A percentile compares a stretch with the other conserved stretches of the same genome.
phyloP scores from a whole-genome alignment of 2,797 vertebrate species.

The Coilia nasus region DNA sequence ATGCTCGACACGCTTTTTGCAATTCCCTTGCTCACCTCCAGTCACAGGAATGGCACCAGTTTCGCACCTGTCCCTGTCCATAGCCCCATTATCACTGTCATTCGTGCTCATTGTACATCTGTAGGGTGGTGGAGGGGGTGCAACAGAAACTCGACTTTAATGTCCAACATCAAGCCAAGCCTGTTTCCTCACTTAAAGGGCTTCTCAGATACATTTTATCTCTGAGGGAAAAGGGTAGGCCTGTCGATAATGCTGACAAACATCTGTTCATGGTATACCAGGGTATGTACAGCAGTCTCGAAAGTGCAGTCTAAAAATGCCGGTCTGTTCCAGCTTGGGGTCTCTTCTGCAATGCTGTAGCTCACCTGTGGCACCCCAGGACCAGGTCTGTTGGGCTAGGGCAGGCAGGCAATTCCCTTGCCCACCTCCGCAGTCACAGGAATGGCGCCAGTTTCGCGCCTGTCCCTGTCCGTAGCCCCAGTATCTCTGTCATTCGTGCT shows the following conservation, averaged over 20 bases:
- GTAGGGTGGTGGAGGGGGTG: neutral
- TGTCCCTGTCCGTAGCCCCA: neutral
- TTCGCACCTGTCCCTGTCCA: neutral
- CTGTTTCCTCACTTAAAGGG: neutral
- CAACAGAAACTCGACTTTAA: neutral
- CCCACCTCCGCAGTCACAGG: neutral
- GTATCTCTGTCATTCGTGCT: too few relatives aligned
- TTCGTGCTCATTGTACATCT: neutral
- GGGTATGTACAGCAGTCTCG: too few relatives aligned
- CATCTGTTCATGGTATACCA: too few relatives aligned
- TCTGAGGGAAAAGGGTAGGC: neutral
- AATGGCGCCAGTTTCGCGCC: neutral
- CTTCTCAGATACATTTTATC: neutral
- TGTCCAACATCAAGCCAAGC: neutral
- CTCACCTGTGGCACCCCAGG: neutral
- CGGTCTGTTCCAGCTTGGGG: neutral
- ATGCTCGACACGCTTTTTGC: constrained; percentile 96
- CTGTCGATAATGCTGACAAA: too few relatives aligned
- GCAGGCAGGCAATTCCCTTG: neutral
- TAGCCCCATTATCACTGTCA: neutral
- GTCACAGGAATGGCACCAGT: neutral
- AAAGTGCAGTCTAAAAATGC: neutral
- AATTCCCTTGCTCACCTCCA: neutral
- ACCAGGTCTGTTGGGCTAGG: neutral
- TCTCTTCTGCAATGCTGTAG: neutral